Base-by-base conservation (phyloP, 2,113 vertebrate species). In the Dryoscopus gambensis region DNA sequence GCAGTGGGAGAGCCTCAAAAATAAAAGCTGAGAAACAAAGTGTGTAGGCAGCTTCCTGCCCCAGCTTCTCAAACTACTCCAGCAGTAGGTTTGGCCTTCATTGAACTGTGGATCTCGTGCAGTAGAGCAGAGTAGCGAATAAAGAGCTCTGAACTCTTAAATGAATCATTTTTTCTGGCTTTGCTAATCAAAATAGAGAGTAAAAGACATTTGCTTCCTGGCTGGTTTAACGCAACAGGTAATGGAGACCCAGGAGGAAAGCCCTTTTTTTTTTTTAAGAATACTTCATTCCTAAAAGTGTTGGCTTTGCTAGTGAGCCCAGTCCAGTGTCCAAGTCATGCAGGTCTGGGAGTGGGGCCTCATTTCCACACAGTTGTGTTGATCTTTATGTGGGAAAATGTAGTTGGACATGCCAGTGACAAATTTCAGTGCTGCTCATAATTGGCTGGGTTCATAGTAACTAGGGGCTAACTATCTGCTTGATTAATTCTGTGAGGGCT, bases 401-500 rank as follows among this genome's bases (percentile, higher is more conserved):
- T 84, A 95, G 96, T 80, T 97, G 97, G 96, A 97, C 95, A 95
- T 94, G 95, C 97, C 97, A 97, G 74, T 98, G 98, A 98, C 98
- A 97, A 97, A 98, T 98, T 98, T 98, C 97, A 97, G 94, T 96
- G 95, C 94, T 97, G 97, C 97, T 97, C 90, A 80, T 97, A 98
- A 98, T 98, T 98, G 97, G 97, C 96, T 98, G 95, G 91, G 93
- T 97, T 79, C 94, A 52, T 44, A 81, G 91, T 93, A 97, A 97
- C 95, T 69, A 80, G 74, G 96, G 93, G 95, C 94, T 98, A 95
- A 97, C 95, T 98, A 87, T 98, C 97, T 98, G 93, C 96, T 97
- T 98, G 97, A 98, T 98, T 98, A 97, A 98, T 98, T 98, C 97
- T 98, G 93, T 95, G 88, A 98, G 97, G 96, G 94, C 96, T 97